phyloP scores from a whole-genome alignment of 2,113 vertebrate genomes.

The Xiphias gladius region DNA sequence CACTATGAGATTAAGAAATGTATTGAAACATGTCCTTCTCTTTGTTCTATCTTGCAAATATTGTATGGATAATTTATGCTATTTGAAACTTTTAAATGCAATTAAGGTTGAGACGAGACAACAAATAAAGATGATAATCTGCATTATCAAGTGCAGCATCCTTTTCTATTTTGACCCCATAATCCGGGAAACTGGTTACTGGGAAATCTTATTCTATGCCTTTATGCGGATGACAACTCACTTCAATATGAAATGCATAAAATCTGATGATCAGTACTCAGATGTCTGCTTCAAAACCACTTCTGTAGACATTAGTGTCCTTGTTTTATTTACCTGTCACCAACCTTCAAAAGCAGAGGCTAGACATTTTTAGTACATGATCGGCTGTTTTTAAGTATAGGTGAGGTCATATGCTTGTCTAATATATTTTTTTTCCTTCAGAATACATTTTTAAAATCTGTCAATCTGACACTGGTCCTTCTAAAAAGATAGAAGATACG shows the following conservation, averaged over 20 bases:
- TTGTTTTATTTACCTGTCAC: too few relatives aligned
- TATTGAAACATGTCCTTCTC: neutral
- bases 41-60: neutral
- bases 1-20: neutral
- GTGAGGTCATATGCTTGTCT: neutral
- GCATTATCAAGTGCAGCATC: neutral
- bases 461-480: too few relatives aligned
- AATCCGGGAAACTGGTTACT: neutral
- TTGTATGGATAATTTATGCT: neutral
- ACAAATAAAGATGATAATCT: too few relatives aligned
- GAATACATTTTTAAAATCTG: neutral
- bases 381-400: neutral
- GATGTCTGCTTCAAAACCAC: neutral
- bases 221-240: constrained; percentile 51
- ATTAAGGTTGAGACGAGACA: neutral
- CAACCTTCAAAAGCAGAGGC: neutral
- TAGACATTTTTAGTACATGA: neutral
- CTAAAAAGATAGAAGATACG: too few relatives aligned
- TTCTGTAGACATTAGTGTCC: neutral
- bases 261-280: neutral
- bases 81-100: neutral
- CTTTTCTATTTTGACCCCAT: neutral
- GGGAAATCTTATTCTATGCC: neutral
- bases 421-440: neutral
- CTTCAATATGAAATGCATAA: constrained; percentile 4